Percentiles rank a stretch among this genome's conserved stretches.
These are phyloP conservation scores for Caenorhabditis macrosperma DNA, from an alignment of 2,888 invertebrate genomes.

Conservation along the genomic window DNA sequence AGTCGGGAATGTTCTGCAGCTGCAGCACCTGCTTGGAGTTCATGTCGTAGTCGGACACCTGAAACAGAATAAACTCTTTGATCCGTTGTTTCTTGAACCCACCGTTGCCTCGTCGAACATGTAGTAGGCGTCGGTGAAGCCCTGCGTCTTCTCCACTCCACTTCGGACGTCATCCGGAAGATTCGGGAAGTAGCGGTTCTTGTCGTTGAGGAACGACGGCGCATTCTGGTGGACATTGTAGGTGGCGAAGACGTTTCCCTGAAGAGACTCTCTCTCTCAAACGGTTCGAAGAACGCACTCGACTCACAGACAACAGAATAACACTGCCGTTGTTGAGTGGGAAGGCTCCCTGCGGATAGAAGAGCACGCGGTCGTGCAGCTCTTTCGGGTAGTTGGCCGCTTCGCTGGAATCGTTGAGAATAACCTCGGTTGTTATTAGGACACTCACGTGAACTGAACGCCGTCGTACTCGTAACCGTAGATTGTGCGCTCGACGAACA, in stretches of 20 bases:
- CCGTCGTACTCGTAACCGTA: slow-evolving; percentile 73
- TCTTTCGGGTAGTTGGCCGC: slow-evolving; percentile 69
- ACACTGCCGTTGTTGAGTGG: slow-evolving; percentile 75
- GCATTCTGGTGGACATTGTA: slow-evolving; percentile 71
- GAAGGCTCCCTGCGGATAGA: slow-evolving; percentile 76
- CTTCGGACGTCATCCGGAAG: slow-evolving; percentile 71
- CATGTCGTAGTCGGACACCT: slow-evolving; percentile 67
- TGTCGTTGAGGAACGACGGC: slow-evolving; percentile 75
- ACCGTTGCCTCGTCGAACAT: slow-evolving; percentile 71
- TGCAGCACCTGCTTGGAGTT: slow-evolving; percentile 58
- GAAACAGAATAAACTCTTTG: slow-evolving; percentile 8
- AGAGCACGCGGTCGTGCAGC: slow-evolving; percentile 75
- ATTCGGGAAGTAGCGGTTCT: slow-evolving; percentile 74
- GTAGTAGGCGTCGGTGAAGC: slow-evolving; percentile 52
- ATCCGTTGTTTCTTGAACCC: too few relatives aligned
- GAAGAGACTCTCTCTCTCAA: not conserved
- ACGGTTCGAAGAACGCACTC: not conserved
- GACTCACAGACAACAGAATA: slow-evolving; percentile 70
- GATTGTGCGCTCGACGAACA: slow-evolving; percentile 74
- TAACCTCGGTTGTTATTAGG: not conserved
- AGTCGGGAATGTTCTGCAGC: slow-evolving; percentile 57
- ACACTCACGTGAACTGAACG: slow-evolving; percentile 60
- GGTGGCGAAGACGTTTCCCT: slow-evolving; percentile 77
- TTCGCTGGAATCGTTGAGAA: slow-evolving; percentile 55
- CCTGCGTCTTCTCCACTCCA: slow-evolving; percentile 62